Evolutionary conservation across 2,113 vertebrate species (phyloP), one percentile per base, ranked within the genome.

Genomic region (Ondatra zibethicus): DNA sequence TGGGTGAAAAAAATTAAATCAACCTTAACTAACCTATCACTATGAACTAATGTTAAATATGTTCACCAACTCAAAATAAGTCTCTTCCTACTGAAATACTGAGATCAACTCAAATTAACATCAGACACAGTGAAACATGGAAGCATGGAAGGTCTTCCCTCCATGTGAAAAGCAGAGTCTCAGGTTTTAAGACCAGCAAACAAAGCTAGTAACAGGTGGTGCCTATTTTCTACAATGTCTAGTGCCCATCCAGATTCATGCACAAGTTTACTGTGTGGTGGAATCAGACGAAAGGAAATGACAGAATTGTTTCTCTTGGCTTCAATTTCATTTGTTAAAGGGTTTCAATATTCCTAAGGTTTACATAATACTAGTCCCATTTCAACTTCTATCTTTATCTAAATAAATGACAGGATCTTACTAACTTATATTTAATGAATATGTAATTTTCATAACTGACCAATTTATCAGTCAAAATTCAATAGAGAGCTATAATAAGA

Each of bases 61-160:
- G 92, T 88, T 50, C 92, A 72, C 47, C 90, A 94, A 68, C 84
- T 77, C 77, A 89, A 98, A 97, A 96, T 80, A 76, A 97, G 47
- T 78, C 52, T 84, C 93, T n/a, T 98, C 72, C 88, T 97, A 77
- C 70, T 68, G 95, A 96, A 33, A 93, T 77, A 82, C 89, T 97
- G 75, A 72, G 31, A 85, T 39, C 61, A 70, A 72, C 17, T 39
- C 52, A 93, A 93, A 93, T 72, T 73, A 88, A 88, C 55, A 45
- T 21, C 81, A 77, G 21, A 78, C 65, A 50, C 80, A 92, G 33
- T 87, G 39, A 94, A 94, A 29, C 19, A 92, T 81, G 0, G n/a
- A 31, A 61, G 23, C 52, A 80, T 29, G 17, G 4, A 86, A 47
- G 2, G 29, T 10, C 50, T 89, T 76, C 36, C n/a, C 66, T 77